phyloP scores from a whole-genome alignment of 2,113 vertebrate genomes.

The Amphiprion percula region DNA sequence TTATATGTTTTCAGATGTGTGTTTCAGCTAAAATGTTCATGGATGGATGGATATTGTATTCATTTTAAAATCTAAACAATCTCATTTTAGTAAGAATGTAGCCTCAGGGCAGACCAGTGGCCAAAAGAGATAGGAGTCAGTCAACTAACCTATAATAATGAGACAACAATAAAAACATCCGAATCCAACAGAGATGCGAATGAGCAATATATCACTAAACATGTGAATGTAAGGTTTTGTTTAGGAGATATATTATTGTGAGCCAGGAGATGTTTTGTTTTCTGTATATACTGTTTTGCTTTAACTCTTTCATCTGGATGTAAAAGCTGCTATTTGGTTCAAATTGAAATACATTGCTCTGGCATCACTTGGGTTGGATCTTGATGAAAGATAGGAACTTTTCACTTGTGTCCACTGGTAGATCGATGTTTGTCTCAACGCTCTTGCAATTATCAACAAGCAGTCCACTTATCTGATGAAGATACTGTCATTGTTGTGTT shows the following conservation, averaged over 20 bases:
- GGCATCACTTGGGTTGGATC: not conserved
- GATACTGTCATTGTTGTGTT: not conserved
- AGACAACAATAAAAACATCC: not conserved
- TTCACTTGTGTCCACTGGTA: not conserved
- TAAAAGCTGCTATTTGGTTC: not conserved
- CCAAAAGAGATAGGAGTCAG: slow-evolving; percentile 4
- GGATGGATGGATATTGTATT: no score
- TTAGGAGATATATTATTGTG: not conserved
- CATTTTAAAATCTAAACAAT: no score
- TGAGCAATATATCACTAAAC: not conserved
- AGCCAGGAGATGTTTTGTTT: not conserved
- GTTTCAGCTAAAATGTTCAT: no score
- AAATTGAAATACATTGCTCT: slow-evolving; percentile 15
- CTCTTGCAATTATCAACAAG: not conserved
- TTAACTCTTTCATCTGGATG: not conserved
- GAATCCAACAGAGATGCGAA: not conserved
- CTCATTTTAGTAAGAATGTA: no score
- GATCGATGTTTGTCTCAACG: not conserved
- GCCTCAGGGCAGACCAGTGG: not conserved
- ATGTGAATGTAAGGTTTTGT: not conserved
- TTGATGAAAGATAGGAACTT: slow-evolving; percentile 17
- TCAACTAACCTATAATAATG: not conserved
- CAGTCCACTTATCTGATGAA: not conserved
- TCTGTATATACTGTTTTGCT: not conserved
- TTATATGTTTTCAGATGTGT: no score